Base-by-base conservation (phyloP, 2,113 vertebrate genomes). In the Candoia aspera region DNA sequence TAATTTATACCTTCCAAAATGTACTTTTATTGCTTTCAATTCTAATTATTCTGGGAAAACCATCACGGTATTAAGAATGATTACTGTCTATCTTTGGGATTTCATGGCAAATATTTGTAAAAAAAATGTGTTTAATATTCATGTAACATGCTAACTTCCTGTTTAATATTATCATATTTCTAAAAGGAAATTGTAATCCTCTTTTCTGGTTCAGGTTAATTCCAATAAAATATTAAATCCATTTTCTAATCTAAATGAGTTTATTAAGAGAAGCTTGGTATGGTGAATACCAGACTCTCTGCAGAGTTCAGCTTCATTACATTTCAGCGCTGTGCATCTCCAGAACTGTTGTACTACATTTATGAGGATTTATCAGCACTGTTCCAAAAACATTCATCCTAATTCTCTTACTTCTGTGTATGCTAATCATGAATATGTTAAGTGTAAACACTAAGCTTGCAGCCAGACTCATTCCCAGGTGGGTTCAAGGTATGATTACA, bases 231-330 rank as follows among this genome's bases (percentile, higher is more conserved):
- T 98, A 98, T 98, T 98, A 98, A 98, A 98, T 98, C 97, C 97
- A 98, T 98, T 98, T 98, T 98, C 97, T 98, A 98, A 98, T 98
- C 97, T 98, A 98, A 98, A 98, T 98, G 97, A 98, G 98, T 98
- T 98, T 97, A 98, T 98, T 98, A 98, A 97, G 97, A 97, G 96
- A 97, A 96, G 97, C 96, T 97, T 95, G 96, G 97, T 97, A 96
- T 95, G 97, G 97, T 98, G 97, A 97, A 98, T 98, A 98, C 95
- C 97, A 97, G 97, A 98, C 96, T 98, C 97, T 98, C 97, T 93
- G 92, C 95, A 98, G 98, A 98, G 96, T 97, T 98, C 97, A 96
- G 97, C 97, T 98, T 98, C 98, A 97, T 98, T 98, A 98, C 97
- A 94, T 98, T 97, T 97, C 97, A 92, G 93, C 95, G 94, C 96